Base-by-base conservation (phyloP, 2,113 vertebrate species). In the Abramis brama region DNA sequence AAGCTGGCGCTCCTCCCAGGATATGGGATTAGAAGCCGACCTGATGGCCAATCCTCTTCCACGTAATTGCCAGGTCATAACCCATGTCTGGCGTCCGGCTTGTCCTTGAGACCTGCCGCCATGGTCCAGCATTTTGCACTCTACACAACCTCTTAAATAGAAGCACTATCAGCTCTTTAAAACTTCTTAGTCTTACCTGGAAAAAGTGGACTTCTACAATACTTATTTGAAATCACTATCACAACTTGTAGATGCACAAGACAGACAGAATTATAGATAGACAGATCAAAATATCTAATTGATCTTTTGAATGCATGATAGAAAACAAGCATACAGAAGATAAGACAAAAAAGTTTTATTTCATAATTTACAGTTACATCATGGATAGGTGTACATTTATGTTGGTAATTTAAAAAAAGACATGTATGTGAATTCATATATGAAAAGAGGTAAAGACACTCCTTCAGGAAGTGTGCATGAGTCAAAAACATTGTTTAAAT, bases 1-100 rank as follows among this genome's bases (percentile, higher is more conserved):
- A 27, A 23, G 21, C 12, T 27, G 15, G 27, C 52, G 85, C 86
- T 85, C 91, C 92, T 0, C 91, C 90, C 89, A 55, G 45, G 68
- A 64, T 36, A 87, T 59, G 76, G 89, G 91, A 92, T 94, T 93
- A 93, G 68, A 87, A 57, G 33, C 17, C 17, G 64, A 75, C 80
- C 86, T 57, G 17, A 88, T 64, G 73, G 6, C 6, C 79, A 88
- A 90, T 90, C 85, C 27, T 47, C 85, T 82, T 76, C n/a, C 21
- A 70, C 47, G 50, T 9, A 60, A 86, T 86, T 87, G 47, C 25
- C 75, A 64, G 84, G 79, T 86, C 84, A 71, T 86, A 33, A 83
- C 75, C 84, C 80, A 55, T 60, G 68, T 78, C 50, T 75, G 84
- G 60, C 27, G 73, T 78, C 45, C 79, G 23, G 43, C 10, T 68